These are phyloP conservation scores for Salminus brasiliensis DNA, from an alignment of 2,113 vertebrate genomes.

Conservation along the genomic window DNA sequence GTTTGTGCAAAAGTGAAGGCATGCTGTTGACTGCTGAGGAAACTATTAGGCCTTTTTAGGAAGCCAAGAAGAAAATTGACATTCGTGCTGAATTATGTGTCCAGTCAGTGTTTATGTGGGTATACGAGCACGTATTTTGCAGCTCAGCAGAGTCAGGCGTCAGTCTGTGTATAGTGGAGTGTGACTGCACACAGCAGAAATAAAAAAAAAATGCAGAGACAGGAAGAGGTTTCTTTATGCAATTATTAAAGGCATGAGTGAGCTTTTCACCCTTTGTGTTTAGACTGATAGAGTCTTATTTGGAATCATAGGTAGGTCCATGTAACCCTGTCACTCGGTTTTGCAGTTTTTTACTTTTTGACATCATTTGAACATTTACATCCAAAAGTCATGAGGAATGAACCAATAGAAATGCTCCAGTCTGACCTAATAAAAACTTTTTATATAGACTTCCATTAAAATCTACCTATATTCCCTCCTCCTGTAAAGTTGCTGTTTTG, in stretches of 20 bases:
- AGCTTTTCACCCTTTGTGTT: constrained; percentile 33
- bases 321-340: too few species aligned
- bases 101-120: background rate
- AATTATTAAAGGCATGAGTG: constrained; percentile 44
- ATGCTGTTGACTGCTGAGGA: constrained; percentile 13
- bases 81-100: background rate
- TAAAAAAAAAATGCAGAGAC: constrained; percentile 27
- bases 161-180: background rate
- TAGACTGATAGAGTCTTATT: background rate
- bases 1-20: background rate
- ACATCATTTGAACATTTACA: too few species aligned
- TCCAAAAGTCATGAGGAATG: too few species aligned
- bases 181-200: constrained; percentile 20
- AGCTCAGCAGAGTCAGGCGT: background rate
- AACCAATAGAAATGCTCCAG: too few species aligned
- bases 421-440: too few species aligned
- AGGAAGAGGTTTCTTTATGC: constrained; percentile 26
- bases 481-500: too few species aligned
- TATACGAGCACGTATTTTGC: background rate
- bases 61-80: background rate
- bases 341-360: too few species aligned
- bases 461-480: too few species aligned
- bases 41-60: constrained; percentile 16
- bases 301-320: background rate
- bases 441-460: too few species aligned